Conservation (phyloP, 2,113 vertebrate species). For the Tiliqua scincoides region DNA sequence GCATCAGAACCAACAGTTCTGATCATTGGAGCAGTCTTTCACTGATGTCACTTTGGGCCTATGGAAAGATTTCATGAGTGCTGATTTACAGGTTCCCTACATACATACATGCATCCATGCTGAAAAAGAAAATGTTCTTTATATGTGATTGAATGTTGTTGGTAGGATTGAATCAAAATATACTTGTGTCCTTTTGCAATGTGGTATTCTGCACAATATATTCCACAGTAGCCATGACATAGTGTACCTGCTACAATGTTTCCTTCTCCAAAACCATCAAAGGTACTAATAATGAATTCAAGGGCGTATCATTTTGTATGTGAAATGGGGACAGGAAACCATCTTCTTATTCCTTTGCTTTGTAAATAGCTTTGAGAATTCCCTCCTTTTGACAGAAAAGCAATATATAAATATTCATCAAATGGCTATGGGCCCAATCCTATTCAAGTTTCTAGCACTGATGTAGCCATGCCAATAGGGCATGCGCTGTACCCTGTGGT, state of each 20-base stretch:
- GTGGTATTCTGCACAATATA: background rate
- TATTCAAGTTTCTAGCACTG: no score
- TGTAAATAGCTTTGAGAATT: no score
- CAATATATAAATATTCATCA: no score
- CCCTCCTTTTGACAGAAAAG: no score
- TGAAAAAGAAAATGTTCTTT: background rate
- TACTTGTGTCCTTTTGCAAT: background rate
- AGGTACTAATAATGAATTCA: no score
- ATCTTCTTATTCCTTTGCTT: no score
- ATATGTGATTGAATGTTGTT: rapidly evolving
- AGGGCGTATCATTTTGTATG: no score
- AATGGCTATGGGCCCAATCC: no score
- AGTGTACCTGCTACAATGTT: background rate
- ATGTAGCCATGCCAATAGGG: no score
- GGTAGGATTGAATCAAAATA: background rate
- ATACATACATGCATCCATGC: background rate
- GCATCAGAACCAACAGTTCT: background rate
- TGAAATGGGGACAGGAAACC: no score
- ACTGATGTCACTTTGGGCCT: background rate
- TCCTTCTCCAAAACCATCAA: background rate
- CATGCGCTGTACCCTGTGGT: no score
- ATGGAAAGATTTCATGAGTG: background rate
- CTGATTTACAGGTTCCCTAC: background rate
- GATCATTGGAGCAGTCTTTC: background rate
- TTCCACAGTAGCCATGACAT: no score